A percentile compares a stretch with the other conserved stretches of the same genome.
phyloP scores from a whole-genome alignment of 1,140 invertebrate genomes.

The Phymastichus coffea region DNA sequence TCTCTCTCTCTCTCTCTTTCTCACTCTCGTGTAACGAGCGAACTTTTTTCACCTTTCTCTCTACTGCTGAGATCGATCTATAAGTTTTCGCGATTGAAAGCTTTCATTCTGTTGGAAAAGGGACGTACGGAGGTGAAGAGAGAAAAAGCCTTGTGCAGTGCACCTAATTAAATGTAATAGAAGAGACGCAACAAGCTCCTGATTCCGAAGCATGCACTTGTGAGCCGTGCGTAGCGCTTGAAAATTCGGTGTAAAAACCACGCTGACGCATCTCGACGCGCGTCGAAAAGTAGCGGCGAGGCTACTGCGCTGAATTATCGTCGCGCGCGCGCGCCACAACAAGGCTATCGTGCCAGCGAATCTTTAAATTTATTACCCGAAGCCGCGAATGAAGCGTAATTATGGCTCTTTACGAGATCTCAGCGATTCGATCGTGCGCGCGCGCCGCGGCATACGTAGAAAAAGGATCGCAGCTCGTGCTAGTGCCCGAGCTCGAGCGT shows the following conservation, averaged over 20 bases:
- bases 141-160: neutral
- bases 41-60: no score
- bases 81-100: no score
- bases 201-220: constrained; percentile 30
- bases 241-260: no score
- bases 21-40: no score
- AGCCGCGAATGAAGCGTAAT: constrained; percentile 50
- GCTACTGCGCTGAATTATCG: constrained; percentile 51
- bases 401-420: constrained; percentile 44
- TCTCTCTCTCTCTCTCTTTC: no score
- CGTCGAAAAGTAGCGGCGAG: no score
- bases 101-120: no score
- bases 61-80: no score
- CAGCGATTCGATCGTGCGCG: constrained; percentile 16
- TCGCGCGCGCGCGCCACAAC: constrained; percentile 23
- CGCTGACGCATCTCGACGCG: constrained; percentile 27
- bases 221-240: no score
- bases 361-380: constrained; percentile 48
- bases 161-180: neutral
- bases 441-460: neutral
- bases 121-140: neutral
- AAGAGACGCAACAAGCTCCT: neutral
- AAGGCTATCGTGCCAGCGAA: constrained; percentile 42
- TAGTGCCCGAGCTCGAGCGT: neutral
- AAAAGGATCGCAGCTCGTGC: neutral